Evolutionary conservation across 2,888 invertebrate species (phyloP).

Genomic region (Dusona sp.): DNA sequence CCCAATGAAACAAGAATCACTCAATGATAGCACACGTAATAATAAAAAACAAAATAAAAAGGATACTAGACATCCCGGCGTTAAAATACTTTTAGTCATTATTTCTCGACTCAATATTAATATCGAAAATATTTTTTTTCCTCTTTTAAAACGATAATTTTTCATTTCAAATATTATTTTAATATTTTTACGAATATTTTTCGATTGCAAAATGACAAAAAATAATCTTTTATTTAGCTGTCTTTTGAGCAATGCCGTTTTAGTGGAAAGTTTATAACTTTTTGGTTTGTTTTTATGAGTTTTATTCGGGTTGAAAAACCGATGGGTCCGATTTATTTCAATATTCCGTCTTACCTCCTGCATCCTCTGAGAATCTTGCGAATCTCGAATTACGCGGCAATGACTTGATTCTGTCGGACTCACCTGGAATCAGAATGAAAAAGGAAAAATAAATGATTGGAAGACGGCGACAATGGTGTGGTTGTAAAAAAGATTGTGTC

Average conservation of each 20-base stretch:
- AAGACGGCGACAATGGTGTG: neutral
- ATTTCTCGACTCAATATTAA: neutral
- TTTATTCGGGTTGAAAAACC: neutral
- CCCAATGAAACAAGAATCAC: slow-evolving; percentile 6
- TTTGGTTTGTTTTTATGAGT: neutral
- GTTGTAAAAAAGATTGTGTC: neutral
- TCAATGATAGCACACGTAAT: neutral
- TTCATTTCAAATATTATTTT: too few relatives aligned
- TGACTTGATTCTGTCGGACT: slow-evolving; percentile 78
- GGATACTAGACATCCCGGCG: neutral
- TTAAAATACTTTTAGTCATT: neutral
- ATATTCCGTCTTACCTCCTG: slow-evolving; percentile 62
- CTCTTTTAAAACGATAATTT: neutral
- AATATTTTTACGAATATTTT: too few relatives aligned
- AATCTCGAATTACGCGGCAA: slow-evolving; percentile 73
- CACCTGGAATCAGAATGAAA: slow-evolving; percentile 78
- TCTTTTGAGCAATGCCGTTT: neutral
- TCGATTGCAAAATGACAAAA: neutral
- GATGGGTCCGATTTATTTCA: slow-evolving; percentile 8
- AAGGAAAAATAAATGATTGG: slow-evolving; percentile 16
- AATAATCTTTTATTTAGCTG: neutral
- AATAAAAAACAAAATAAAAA: neutral
- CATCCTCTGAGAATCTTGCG: slow-evolving; percentile 48
- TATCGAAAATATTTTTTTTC: neutral
- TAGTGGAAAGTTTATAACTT: neutral